These are phyloP conservation scores for Conus canariensis DNA, from an alignment of 2,888 invertebrate species.

Conservation along the genomic window DNA sequence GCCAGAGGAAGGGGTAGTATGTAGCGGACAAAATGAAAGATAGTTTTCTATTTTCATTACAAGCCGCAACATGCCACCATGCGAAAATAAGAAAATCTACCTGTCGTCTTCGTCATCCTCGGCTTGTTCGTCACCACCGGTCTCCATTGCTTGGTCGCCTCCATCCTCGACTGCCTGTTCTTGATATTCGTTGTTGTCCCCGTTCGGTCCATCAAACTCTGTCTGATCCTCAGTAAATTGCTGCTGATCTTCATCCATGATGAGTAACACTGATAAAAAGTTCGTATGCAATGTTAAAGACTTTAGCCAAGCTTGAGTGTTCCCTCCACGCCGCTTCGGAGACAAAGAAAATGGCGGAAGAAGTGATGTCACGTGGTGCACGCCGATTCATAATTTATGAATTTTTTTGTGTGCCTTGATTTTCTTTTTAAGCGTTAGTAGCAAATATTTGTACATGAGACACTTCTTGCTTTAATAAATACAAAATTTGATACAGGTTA, in stretches of 20 bases:
- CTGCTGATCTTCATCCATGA: conserved; percentile 42
- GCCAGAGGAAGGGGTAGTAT: no score
- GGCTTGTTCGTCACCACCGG: conserved; percentile 45
- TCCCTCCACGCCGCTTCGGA: conserved; percentile 5
- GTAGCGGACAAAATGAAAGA: no score
- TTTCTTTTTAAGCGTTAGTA: neutral
- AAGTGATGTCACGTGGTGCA: conserved; percentile 17
- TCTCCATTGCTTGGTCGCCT: conserved; percentile 46
- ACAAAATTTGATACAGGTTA: neutral
- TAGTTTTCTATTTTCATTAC: no score
- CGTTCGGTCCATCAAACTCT: conserved; percentile 46
- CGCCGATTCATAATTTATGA: conserved; percentile 15
- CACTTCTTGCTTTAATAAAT: neutral
- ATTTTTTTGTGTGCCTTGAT: neutral
- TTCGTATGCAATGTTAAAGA: neutral
- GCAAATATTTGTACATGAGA: neutral
- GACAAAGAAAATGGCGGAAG: conserved; percentile 21
- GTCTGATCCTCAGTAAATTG: conserved; percentile 41
- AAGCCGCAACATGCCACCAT: no score
- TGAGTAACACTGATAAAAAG: neutral
- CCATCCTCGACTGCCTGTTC: conserved; percentile 50
- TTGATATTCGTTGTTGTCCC: conserved; percentile 47
- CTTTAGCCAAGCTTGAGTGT: neutral
- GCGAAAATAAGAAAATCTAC: conserved; percentile 23
- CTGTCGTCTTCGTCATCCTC: conserved; percentile 55